Evolutionary conservation across 1,140 invertebrate species (phyloP).

Genomic region (Thalassaphorura encarpata): DNA sequence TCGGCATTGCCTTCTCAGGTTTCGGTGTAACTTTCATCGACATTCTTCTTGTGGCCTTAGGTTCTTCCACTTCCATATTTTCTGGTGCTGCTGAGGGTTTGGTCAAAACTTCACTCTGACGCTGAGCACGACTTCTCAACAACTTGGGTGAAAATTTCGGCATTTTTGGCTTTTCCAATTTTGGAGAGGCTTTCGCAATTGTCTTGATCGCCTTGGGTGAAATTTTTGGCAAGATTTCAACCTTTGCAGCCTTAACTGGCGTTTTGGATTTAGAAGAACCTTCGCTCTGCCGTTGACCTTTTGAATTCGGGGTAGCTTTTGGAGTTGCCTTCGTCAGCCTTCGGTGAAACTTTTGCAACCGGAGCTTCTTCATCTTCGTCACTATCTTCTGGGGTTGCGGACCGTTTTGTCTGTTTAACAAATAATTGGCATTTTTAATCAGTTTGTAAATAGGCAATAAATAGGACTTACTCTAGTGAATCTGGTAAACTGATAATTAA

Average conservation of each 20-base stretch:
- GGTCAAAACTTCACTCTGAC: not conserved
- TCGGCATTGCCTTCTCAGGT: slow-evolving; percentile 1
- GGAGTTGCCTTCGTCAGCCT: not conserved
- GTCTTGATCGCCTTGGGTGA: not conserved
- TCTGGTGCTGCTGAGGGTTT: not conserved
- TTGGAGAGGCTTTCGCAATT: no score
- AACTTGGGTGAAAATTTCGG: slow-evolving; percentile 7
- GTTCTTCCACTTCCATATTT: no score
- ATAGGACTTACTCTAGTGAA: not conserved
- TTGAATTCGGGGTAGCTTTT: not conserved
- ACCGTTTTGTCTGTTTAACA: not conserved
- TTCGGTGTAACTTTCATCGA: no score
- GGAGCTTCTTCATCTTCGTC: not conserved
- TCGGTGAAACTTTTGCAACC: not conserved
- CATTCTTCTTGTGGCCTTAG: not conserved
- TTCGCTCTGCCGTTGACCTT: not conserved
- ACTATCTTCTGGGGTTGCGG: not conserved
- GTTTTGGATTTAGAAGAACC: not conserved
- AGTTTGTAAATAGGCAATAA: not conserved
- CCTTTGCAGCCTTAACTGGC: no score
- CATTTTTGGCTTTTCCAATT: not conserved
- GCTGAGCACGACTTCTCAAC: not conserved
- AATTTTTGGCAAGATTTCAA: not conserved
- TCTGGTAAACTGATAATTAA: slow-evolving; percentile 23
- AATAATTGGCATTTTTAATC: not conserved